These are phyloP conservation scores for Zelostemma sp. DNA, from an alignment of 1,140 invertebrate species.

Conservation along the genomic window DNA sequence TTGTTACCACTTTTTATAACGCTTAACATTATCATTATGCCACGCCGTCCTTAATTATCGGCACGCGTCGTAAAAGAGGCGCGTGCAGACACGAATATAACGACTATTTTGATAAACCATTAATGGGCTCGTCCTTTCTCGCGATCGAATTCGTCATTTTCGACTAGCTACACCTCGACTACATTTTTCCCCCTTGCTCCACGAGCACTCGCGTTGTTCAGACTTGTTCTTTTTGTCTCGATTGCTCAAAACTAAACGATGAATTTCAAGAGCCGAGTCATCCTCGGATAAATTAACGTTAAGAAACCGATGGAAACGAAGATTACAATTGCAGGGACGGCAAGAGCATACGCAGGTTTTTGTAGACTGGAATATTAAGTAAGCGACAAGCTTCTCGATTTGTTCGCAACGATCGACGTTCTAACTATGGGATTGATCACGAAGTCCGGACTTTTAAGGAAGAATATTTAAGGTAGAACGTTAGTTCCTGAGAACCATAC, in stretches of 20 bases:
- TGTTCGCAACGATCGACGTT: background rate
- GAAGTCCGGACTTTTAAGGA: background rate
- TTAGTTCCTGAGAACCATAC: constrained; percentile 12
- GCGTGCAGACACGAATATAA: constrained; percentile 40
- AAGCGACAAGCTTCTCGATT: background rate
- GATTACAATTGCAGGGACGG: constrained; percentile 6
- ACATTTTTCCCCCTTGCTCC: background rate
- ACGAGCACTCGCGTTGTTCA: constrained; percentile 3
- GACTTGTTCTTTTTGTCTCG: background rate
- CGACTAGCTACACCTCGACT: constrained; percentile 6
- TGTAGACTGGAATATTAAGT: background rate
- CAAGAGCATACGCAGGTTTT: background rate
- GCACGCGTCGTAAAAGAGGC: constrained; percentile 17
- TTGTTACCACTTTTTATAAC: background rate
- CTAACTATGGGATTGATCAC: too few species aligned
- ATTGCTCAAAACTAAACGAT: constrained; percentile 5
- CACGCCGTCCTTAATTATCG: constrained; percentile 23
- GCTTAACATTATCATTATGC: constrained; percentile 33
- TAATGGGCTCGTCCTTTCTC: constrained; percentile 16
- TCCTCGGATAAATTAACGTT: background rate
- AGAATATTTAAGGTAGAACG: constrained; percentile 20
- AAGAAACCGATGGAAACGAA: background rate
- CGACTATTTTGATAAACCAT: constrained; percentile 21
- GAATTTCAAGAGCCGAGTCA: background rate
- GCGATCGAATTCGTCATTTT: background rate